Base-by-base conservation (phyloP, 2,113 vertebrate genomes). In the Ammospiza caudacuta region DNA sequence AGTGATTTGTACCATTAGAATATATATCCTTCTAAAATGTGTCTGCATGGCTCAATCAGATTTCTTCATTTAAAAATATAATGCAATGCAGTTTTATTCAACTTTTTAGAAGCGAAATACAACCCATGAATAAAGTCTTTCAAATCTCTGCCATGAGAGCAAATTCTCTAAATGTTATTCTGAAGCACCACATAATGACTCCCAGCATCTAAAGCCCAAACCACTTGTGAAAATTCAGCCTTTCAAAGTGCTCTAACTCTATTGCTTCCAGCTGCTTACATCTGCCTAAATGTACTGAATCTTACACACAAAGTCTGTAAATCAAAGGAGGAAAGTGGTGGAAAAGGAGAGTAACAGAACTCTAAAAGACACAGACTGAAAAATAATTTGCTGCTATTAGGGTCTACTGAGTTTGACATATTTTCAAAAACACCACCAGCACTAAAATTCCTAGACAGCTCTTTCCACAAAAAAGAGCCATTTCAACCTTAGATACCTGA, bases 251-350 rank as follows among this genome's bases (percentile, higher is more conserved):
- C 92, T 91, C 76, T 89, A 81, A 76, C 86, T 94, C 94, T 97
- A 96, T 97, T 96, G 91, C 95, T 98, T 97, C 95, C 96, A 98
- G 95, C 97, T 98, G 97, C 92, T 93, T 96, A 41, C 89, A 82
- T 97, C 92, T 97, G 92, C 91, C 92, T 96, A 94, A 96, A 78
- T 46, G 81, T 80, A 91, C 92, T 52, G 77, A 95, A 72, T 86
- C 54, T 87, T 51, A 59, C 82, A 96, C 64, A 91, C 58, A 87
- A 93, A 93, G 90, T 86, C 59, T 2, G 22, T 95, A 96, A 98
- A 96, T 96, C 94, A 97, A 91, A 94, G 96, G 18, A 87, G 66
- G 80, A 92, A 95, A 94, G 74, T 43, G 64, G 46, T 37, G 46
- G 81, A 78, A 93, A 96, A 94, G 0, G 29, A 94, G 88, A 92